These are phyloP conservation scores for Thymelicus sylvestris DNA, from an alignment of 2,888 invertebrate genomes.

Conservation along the genomic window DNA sequence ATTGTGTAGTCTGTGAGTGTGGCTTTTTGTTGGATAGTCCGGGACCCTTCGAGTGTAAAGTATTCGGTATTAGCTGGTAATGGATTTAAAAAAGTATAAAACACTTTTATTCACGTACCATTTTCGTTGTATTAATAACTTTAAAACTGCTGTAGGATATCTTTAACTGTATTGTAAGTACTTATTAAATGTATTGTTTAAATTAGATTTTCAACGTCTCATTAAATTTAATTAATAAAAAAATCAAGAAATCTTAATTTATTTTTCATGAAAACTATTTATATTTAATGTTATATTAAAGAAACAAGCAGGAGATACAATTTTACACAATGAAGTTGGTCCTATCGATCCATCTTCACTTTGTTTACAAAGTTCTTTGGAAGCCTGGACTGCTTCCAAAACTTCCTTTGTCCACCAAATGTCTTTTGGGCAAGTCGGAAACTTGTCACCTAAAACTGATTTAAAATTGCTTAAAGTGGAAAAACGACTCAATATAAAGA, in stretches of 20 bases:
- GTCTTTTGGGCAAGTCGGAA: conserved; percentile 17
- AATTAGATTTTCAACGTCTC: no score
- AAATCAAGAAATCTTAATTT: no score
- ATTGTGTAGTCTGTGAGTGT: background rate
- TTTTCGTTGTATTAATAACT: no score
- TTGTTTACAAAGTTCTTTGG: conserved; percentile 26
- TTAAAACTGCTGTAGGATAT: no score
- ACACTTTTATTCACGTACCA: background rate
- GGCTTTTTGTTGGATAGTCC: background rate
- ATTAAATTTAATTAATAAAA: no score
- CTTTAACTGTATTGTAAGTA: no score
- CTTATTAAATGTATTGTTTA: no score
- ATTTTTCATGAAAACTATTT: background rate
- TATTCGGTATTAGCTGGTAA: background rate
- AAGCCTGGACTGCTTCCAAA: conserved; percentile 34
- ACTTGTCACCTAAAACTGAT: conserved; percentile 27
- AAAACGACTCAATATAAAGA: no score
- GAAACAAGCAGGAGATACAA: background rate
- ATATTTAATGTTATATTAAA: no score
- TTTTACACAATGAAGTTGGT: conserved; percentile 19
- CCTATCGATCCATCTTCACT: conserved; percentile 21
- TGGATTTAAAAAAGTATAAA: background rate
- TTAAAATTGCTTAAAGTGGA: background rate
- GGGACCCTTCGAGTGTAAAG: background rate
- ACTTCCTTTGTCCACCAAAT: conserved; percentile 31